Evolutionary conservation across 2,797 vertebrate species (phyloP), one percentile per base, ranked within the genome.

Genomic region (Hylomyscus alleni): DNA sequence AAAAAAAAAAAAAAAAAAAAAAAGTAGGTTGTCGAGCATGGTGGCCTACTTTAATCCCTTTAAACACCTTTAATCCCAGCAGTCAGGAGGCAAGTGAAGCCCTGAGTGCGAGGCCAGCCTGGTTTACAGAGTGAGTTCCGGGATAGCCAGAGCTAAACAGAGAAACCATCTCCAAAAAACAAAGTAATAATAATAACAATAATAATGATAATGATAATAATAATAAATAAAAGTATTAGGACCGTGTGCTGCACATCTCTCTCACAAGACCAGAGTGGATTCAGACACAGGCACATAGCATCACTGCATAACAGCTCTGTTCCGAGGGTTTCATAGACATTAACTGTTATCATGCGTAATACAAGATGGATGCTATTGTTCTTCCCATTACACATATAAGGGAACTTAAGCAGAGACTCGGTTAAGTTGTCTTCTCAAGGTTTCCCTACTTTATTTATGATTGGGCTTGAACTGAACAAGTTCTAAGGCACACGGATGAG

Each of bases 181-280:
- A 67, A 34, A 67, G 34, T 65, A 13, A 65, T 65, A 29, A 65
- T 65, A 8, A 65, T 31, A 24, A 65, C 29, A 20, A 62, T 26
- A 31, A 65, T 31, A 31, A 62, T 62, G 12, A 62, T 62, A 12
- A 62, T 62, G 4, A 62, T 20, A 6, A 56, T 20, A 20, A 56
- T 20, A 20, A 56, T 60, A 58, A 60, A 14, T 65, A 65, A 31
- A 24, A 54, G 83, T 12, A 81, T 2, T n/a, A 73, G 76, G 31
- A 31, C 19, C 83, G 50, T 86, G n/a, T 37, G 91, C 83, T 85
- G 4, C 50, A 83, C 2, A 22, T 6, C 52, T 92, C 84, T 7
- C 50, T 92, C 85, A 56, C 65, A 95, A 82, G 31, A 62, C 82
- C 50, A 91, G 60, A 93, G 24, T 60, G 58, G 85, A 82, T 11